phyloP scores from a whole-genome alignment of 1,140 invertebrate species.

The Tetraneura akinire region DNA sequence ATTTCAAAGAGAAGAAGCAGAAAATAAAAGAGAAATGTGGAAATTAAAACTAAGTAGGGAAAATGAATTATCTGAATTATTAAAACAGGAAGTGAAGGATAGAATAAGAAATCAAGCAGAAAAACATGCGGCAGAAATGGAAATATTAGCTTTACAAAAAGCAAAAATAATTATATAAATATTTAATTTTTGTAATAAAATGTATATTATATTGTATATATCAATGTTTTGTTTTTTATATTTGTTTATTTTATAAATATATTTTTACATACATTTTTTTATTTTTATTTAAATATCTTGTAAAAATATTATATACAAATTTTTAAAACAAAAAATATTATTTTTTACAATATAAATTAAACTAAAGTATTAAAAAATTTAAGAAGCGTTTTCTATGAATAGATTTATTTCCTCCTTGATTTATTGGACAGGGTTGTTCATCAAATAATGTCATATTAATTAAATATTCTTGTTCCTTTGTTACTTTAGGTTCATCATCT shows the following conservation, averaged over 20 bases:
- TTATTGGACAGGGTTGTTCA: background rate
- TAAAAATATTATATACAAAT: background rate
- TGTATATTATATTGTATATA: background rate
- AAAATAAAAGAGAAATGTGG: background rate
- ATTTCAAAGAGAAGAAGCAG: background rate
- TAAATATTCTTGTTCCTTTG: background rate
- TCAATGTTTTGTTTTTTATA: background rate
- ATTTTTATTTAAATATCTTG: too few relatives aligned
- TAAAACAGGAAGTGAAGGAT: background rate
- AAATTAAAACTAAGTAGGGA: background rate
- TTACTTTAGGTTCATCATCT: slow-evolving; percentile 28
- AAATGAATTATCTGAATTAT: background rate
- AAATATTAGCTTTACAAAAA: background rate
- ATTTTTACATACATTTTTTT: too few relatives aligned
- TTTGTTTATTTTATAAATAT: too few relatives aligned
- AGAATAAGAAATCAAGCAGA: background rate
- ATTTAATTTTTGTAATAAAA: background rate
- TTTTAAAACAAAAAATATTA: too few relatives aligned
- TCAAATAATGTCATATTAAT: background rate
- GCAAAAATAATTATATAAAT: background rate
- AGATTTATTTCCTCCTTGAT: background rate
- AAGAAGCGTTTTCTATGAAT: slow-evolving; percentile 18
- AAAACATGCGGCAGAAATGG: background rate
- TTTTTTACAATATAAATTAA: too few relatives aligned
- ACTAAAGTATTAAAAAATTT: background rate